Evolutionary conservation across 1,140 invertebrate species (phyloP), one percentile per base, ranked within the genome.

Genomic region (Planococcus citri): DNA sequence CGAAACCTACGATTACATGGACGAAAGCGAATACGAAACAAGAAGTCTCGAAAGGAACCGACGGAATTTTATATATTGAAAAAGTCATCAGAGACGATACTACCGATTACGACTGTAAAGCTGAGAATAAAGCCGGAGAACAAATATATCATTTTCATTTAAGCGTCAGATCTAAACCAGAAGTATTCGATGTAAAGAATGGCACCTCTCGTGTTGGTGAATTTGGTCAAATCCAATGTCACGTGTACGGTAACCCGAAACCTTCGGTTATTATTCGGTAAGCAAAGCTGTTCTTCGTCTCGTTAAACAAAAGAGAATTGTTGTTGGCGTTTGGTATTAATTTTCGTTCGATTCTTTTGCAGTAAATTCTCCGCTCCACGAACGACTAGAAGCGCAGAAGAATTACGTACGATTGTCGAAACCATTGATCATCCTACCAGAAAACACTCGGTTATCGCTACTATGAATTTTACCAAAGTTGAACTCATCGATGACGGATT

Each of bases 51-150:
- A 83, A 84, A 3, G 83, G 76, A 17, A 82, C 83, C 1, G 86
- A 88, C 0, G 84, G 84, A 8, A 77, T 85, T 10, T 76, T 96
- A 12, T 87, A 83, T 0, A 89, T 96, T 71, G 86, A 82, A 33
- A 84, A 87, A 73, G 87, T 94, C 0, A 85, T 86, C 70, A 85
- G 86, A 69, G 86, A 86, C 0, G 91, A 95, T 77, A 84, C 86
- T 61, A 90, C 89, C 0, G 83, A 83, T 29, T 95, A 94, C 75
- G 87, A 85, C 58, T 97, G 94, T 76, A 84, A 84, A 27, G 94
- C 93, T 0, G 83, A 82, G 58, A 97, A 95, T 76, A 80, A 82
- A 17, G 94, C 91, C 10, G 93, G 91, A 0, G 79, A 81, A 25
- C 86, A 82, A 33, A 83, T 87, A 73, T 83, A 81, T 2, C 82